These are phyloP conservation scores for Nysson spinosus DNA, from an alignment of 2,888 invertebrate genomes.

Conservation along the genomic window DNA sequence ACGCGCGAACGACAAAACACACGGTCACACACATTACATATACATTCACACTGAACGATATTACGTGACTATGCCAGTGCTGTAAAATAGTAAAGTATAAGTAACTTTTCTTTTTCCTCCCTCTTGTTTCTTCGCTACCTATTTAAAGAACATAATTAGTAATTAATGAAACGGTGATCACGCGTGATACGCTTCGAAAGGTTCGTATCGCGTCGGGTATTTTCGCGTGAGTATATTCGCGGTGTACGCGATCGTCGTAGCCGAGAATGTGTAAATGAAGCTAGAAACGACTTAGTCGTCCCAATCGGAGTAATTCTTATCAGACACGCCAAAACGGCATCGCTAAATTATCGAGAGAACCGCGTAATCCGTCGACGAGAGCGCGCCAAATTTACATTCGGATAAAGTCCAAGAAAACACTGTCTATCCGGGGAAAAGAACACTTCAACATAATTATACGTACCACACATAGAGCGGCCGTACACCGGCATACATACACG, in stretches of 20 bases:
- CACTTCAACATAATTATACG: background rate
- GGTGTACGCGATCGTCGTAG: conserved; percentile 50
- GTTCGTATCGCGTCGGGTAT: conserved; percentile 47
- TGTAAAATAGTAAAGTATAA: conserved; percentile 72
- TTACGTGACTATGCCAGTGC: conserved; percentile 72
- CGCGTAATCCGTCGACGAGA: too few species aligned
- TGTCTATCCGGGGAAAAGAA: conserved; percentile 4
- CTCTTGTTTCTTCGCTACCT: conserved; percentile 59
- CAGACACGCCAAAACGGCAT: conserved; percentile 36
- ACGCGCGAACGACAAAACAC: conserved; percentile 9
- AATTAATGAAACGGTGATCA: conserved; percentile 35
- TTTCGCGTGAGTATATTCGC: conserved; percentile 54
- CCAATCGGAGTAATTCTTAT: conserved; percentile 31
- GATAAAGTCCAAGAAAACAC: too few species aligned
- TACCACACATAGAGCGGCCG: background rate
- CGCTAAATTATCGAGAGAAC: too few species aligned
- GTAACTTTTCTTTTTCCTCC: conserved; percentile 66
- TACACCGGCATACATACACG: conserved; percentile 2
- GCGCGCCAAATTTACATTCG: too few species aligned
- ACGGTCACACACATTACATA: conserved; percentile 26
- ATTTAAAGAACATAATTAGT: conserved; percentile 55
- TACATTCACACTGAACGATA: conserved; percentile 50
- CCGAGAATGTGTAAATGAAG: conserved; percentile 48
- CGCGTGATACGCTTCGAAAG: conserved; percentile 45
- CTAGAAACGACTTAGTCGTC: conserved; percentile 50